Base-by-base conservation (phyloP, 2,113 vertebrate genomes). In the Rhabdomys dilectus region DNA sequence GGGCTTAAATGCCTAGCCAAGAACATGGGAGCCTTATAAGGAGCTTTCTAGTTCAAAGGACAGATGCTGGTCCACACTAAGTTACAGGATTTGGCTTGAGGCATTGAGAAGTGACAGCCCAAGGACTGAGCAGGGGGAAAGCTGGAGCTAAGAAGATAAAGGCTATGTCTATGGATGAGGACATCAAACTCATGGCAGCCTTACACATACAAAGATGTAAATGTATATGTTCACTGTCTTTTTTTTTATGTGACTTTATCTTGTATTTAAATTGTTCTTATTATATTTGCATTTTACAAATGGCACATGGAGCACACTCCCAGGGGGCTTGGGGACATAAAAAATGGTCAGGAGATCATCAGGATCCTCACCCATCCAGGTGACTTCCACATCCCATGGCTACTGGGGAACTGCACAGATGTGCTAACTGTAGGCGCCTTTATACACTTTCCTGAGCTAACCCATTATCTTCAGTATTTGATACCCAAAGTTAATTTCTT, bases 231-330 rank as follows among this genome's bases (percentile, higher is more conserved):
- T 85, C 29, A 39, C 0, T 22, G 45, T 80, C n/a, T n/a, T n/a
- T 60, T 88, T 60, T 90, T 81, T 64, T 34, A 80, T 11, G 13
- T 9, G 26, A 66, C 56, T 89, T 89, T n/a, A 96, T 82, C 70
- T 89, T 60, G 75, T 39, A 34, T 12, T 60, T 51, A 29, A 70
- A 51, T 82, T 77, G 48, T 22, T 53, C 0, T 85, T n/a, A 75
- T 31, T 70, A 64, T 75, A 75, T 88, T 45, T 21, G 39, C 16
- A 51, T 91, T 80, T 89, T 93, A 22, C 53, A 77, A 82, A 91
- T 56, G 15, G 4, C 70, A 51, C 78, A 64, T 53, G 64, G 29
- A 9, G 12, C 1, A 17, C 5, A 92, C 92, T 36, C 16, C 15
- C 22, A 75, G 9, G 48, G 15, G 31, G 12, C 26, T 39, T 19